These are phyloP conservation scores for Hymenochirus boettgeri DNA, from an alignment of 2,113 vertebrate genomes.

Conservation along the genomic window DNA sequence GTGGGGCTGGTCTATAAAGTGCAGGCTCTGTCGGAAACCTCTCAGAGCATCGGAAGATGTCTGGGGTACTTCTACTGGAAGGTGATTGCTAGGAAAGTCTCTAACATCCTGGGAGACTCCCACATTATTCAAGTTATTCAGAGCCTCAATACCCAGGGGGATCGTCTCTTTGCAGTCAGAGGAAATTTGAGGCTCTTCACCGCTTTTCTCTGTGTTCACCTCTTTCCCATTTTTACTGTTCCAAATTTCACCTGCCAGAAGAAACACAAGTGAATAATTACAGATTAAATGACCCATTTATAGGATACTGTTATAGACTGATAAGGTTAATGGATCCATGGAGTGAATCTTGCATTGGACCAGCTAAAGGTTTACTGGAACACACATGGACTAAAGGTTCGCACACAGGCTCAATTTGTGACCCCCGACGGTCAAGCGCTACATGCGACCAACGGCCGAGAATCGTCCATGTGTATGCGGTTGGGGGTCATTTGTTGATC, in stretches of 20 bases:
- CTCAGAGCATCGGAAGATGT: conserved; percentile 14
- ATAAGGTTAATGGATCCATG: no score
- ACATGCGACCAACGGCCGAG: no score
- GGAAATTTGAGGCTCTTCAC: background rate
- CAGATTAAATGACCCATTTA: no score
- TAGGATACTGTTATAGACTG: no score
- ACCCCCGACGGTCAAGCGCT: no score
- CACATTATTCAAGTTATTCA: background rate
- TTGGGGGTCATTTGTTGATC: no score
- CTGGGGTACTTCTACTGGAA: conserved; percentile 13
- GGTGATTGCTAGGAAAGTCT: background rate
- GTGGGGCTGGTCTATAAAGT: conserved; percentile 12
- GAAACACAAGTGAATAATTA: background rate
- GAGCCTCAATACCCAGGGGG: background rate
- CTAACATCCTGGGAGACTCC: background rate
- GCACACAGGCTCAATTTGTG: no score
- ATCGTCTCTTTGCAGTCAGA: conserved; percentile 6
- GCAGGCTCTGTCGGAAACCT: conserved; percentile 10
- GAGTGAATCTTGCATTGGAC: no score
- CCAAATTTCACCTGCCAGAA: conserved; percentile 18
- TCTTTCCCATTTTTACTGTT: conserved; percentile 31
- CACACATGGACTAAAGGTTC: no score
- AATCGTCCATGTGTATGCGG: no score
- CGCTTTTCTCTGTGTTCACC: background rate
- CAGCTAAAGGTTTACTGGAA: no score